phyloP scores from a whole-genome alignment of 2,797 vertebrate genomes.

The Premnoplex brunnescens region DNA sequence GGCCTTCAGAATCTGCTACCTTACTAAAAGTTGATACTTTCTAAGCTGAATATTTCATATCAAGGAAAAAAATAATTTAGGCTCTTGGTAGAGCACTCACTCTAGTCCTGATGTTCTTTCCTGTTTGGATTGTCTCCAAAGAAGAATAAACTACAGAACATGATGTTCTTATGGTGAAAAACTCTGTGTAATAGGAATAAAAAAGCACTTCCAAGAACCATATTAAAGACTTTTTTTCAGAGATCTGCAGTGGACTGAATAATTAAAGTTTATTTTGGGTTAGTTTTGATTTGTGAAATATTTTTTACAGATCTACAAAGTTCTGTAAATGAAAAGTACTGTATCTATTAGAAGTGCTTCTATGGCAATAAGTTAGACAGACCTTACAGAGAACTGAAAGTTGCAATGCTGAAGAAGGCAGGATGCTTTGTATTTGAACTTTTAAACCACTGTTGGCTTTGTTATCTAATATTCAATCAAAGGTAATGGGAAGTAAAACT shows the following conservation, averaged over 20 bases:
- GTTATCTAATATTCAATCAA: background rate
- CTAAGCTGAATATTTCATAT: background rate
- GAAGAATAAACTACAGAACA: background rate
- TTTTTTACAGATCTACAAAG: background rate
- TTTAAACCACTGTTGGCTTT: background rate
- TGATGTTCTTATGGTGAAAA: background rate
- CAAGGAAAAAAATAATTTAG: constrained; percentile 14
- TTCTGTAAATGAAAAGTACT: background rate
- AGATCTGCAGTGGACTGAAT: background rate
- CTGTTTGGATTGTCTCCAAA: constrained; percentile 7
- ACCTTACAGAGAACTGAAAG: background rate
- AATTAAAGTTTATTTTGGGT: background rate
- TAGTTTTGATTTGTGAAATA: constrained; percentile 7
- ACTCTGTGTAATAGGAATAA: background rate
- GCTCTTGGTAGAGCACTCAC: background rate
- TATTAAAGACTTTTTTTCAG: background rate
- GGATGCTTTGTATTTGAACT: background rate
- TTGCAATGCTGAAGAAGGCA: background rate
- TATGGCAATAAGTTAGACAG: background rate
- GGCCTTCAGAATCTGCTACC: background rate
- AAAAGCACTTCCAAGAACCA: background rate
- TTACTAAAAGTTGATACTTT: background rate
- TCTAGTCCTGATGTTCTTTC: background rate
- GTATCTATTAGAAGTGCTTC: background rate
- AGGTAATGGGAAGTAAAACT: background rate